A percentile compares a stretch with the other conserved stretches of the same genome.
phyloP scores from a whole-genome alignment of 2,113 vertebrate genomes.

The Malurus melanocephalus region DNA sequence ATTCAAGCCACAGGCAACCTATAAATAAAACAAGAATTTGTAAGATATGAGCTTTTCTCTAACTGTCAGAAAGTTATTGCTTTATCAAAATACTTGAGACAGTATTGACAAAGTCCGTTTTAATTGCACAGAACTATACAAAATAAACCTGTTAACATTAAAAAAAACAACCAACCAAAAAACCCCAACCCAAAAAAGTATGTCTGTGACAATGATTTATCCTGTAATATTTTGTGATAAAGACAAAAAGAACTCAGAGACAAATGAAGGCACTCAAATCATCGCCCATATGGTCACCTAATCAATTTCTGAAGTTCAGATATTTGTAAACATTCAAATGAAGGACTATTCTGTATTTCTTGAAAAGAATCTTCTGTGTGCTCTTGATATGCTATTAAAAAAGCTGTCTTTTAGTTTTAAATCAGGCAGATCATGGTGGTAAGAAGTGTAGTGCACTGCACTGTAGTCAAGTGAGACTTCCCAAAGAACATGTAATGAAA shows the following conservation, averaged over 20 bases:
- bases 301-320: neutral
- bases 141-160: neutral
- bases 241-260: neutral
- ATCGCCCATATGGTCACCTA: neutral
- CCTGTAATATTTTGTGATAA: neutral
- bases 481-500: neutral
- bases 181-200: neutral
- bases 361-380: neutral
- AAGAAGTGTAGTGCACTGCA: neutral
- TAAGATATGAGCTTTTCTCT: neutral
- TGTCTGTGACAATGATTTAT: neutral
- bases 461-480: neutral
- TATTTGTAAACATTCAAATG: neutral
- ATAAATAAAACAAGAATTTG: slow-evolving; percentile 38
- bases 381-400: neutral
- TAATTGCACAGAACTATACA: neutral
- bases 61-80: neutral
- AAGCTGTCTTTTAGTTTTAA: neutral
- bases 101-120: neutral
- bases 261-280: neutral
- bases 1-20: slow-evolving; percentile 73
- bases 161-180: neutral
- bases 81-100: neutral
- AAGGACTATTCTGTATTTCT: neutral
- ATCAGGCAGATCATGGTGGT: neutral